Evolutionary conservation across 2,888 invertebrate genomes (phyloP), one percentile per base, ranked within the genome.

Genomic region (Drosophila hawaiiensis): DNA sequence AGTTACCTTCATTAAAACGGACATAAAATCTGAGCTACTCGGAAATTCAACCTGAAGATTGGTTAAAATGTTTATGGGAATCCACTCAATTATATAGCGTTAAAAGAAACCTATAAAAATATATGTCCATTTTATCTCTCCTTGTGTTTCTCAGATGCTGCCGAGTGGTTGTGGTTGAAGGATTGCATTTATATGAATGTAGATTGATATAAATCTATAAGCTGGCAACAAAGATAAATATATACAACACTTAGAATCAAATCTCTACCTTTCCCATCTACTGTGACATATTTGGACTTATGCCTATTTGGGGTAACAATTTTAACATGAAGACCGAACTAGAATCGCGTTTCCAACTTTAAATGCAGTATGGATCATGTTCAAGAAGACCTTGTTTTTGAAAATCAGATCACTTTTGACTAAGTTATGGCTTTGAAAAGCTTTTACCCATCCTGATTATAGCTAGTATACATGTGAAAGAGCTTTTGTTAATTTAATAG

Each of bases 1-100:
- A 16, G 29, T n/a, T 19, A 37, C 67, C 68, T 41, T 37, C 53
- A 66, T 67, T 52, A 68, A 68, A 37, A 16, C 14, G 9, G 10
- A 14, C 54, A 55, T 68, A 28, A 68, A 68, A 55, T 37, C 25
- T 52, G 10, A 35, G 28, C 28, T 29, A 47, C 58, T 39, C 25
- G 12, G 16, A 25, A n/a, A 25, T 31, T 29, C 25, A 2, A 52
- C 37, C 35, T 25, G 37, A 25, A 53, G 54, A 54, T 37, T 47
- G 35, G 14, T 14, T 43, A 35, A 19, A 43, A 19, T 37, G 31
- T 25, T 39, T 39, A 54, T 62, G 55, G n/a, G 22, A 31, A 25
- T 25, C 1, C n/a, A 41, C 31, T 55, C 58, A 58, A 58, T 41
- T 56, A 39, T 16, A 56, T 4, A 9, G 28, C 28, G 28, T 39